phyloP scores from a whole-genome alignment of 2,888 invertebrate species.

The Apotomis betuletana region DNA sequence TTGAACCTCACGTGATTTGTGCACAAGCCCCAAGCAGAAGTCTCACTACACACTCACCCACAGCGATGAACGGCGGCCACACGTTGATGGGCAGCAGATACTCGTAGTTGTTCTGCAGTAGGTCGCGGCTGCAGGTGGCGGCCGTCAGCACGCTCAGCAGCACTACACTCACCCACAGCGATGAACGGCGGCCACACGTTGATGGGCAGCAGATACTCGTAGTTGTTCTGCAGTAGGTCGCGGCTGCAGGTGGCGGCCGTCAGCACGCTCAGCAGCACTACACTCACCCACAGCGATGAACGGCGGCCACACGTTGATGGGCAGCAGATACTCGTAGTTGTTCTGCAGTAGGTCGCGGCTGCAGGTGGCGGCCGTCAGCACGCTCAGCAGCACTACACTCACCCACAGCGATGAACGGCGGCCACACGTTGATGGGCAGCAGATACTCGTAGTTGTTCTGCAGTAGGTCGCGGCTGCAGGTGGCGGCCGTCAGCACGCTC shows the following conservation, averaged over 20 bases:
- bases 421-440: constrained; percentile 93
- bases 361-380: constrained; percentile 94
- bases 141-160: constrained; percentile 92
- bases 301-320: constrained; percentile 91
- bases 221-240: constrained; percentile 92
- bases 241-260: constrained; percentile 92
- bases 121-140: constrained; percentile 88
- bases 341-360: constrained; percentile 88
- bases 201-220: constrained; percentile 94
- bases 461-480: constrained; percentile 87
- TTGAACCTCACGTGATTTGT: too few relatives aligned
- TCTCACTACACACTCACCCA: too few relatives aligned
- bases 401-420: constrained; percentile 92
- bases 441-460: constrained; percentile 97
- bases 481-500: constrained; percentile 92
- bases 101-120: constrained; percentile 94
- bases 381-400: constrained; percentile 85
- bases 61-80: constrained; percentile 92
- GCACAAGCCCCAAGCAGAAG: too few relatives aligned
- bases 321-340: constrained; percentile 96
- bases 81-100: constrained; percentile 94
- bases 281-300: constrained; percentile 90
- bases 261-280: constrained; percentile 88
- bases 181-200: constrained; percentile 93
- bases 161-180: constrained; percentile 86